Conservation (phyloP, 2,797 vertebrate species). For the Tolypeutes matacus region DNA sequence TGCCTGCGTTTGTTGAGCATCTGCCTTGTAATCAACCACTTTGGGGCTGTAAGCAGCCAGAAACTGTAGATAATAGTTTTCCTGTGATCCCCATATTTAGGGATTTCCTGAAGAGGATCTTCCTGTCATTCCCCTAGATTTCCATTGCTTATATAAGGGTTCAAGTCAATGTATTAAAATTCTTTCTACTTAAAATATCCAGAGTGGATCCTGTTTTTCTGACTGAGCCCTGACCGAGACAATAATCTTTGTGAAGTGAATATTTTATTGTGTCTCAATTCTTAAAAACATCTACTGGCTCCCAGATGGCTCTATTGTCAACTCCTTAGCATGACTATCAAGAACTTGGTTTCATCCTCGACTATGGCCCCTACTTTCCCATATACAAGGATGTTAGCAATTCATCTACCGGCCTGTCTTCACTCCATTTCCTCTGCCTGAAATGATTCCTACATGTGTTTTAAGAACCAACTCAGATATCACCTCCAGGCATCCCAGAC, state of each 20-base stretch:
- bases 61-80: background rate
- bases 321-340: background rate
- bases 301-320: background rate
- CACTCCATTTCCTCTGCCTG: background rate
- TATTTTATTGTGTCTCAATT: background rate
- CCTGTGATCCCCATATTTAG: background rate
- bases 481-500: background rate
- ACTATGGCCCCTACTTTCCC: background rate
- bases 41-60: background rate
- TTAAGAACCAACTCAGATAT: background rate
- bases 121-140: background rate
- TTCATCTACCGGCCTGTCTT: background rate
- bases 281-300: background rate
- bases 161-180: background rate
- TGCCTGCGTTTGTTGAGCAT: background rate
- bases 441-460: background rate
- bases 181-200: background rate
- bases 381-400: background rate
- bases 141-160: background rate
- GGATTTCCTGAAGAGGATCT: background rate
- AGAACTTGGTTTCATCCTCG: background rate
- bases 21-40: too few species aligned
- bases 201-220: background rate
- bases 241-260: background rate
- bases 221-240: background rate